These are phyloP conservation scores for Aspidiotus rigidus DNA, from an alignment of 2,888 invertebrate genomes.

Conservation along the genomic window DNA sequence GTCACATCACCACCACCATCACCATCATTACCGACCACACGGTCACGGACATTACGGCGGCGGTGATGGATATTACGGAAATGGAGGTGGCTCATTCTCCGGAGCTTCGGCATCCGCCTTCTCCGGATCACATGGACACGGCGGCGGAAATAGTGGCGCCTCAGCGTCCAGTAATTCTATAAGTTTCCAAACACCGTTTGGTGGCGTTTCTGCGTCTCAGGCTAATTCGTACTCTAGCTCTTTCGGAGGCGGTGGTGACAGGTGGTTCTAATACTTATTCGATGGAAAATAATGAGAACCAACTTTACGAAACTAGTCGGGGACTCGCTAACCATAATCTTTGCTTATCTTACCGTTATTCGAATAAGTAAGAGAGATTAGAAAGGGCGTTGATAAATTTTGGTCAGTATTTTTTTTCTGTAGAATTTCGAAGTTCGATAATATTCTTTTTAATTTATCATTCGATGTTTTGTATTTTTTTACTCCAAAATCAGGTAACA, in stretches of 20 bases:
- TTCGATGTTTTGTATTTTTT: no score
- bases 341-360: no score
- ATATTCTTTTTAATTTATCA: no score
- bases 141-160: background rate
- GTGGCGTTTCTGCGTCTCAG: background rate
- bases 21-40: background rate
- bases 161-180: background rate
- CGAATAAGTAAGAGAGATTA: no score
- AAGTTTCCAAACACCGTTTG: background rate
- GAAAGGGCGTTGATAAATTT: no score
- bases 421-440: no score
- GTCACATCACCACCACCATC: conserved; percentile 21
- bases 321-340: no score
- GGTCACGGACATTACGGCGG: background rate
- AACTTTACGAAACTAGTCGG: no score
- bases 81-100: background rate
- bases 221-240: background rate
- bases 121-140: background rate
- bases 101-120: background rate
- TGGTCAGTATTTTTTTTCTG: no score
- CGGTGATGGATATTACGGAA: conserved; percentile 9
- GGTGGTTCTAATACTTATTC: background rate
- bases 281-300: no score
- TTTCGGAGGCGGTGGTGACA: background rate
- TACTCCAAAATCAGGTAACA: no score